A percentile compares a stretch with the other conserved stretches of the same genome.
Evolutionary conservation across 1,140 invertebrate genomes (phyloP).

Genomic region (Helicorthomorpha holstii): DNA sequence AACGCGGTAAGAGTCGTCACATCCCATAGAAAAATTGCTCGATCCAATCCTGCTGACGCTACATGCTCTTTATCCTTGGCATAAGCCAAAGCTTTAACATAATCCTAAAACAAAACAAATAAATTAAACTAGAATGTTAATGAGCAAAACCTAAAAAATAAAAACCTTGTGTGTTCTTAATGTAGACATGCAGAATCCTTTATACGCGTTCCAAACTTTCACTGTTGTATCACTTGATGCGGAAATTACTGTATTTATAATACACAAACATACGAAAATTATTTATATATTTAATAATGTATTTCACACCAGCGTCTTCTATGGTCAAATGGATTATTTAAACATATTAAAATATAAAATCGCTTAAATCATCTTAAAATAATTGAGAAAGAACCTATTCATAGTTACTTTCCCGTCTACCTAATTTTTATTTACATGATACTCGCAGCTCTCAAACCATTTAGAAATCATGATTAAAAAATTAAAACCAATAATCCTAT

Average conservation of each 20-base stretch:
- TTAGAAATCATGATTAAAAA: too few species aligned
- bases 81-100: slow-evolving; percentile 95
- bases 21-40: slow-evolving; percentile 97
- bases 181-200: slow-evolving; percentile 98
- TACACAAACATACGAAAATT: too few species aligned
- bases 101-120: slow-evolving; percentile 42
- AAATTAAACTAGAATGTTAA: neutral
- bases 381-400: too few species aligned
- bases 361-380: too few species aligned
- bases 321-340: too few species aligned
- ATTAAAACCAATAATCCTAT: too few species aligned
- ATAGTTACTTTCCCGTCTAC: too few species aligned
- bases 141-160: neutral
- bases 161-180: slow-evolving; percentile 76
- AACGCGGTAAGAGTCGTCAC: slow-evolving; percentile 94
- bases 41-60: slow-evolving; percentile 91
- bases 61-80: slow-evolving; percentile 95
- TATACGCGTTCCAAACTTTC: slow-evolving; percentile 99
- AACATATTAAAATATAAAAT: too few species aligned
- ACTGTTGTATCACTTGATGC: slow-evolving; percentile 98
- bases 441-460: too few species aligned
- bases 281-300: too few species aligned
- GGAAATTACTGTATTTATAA: slow-evolving; percentile 76
- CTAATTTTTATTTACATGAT: too few species aligned
- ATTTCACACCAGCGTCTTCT: too few species aligned